Evolutionary conservation across 2,797 vertebrate genomes (phyloP).

Genomic region (Ciconia nigra): DNA sequence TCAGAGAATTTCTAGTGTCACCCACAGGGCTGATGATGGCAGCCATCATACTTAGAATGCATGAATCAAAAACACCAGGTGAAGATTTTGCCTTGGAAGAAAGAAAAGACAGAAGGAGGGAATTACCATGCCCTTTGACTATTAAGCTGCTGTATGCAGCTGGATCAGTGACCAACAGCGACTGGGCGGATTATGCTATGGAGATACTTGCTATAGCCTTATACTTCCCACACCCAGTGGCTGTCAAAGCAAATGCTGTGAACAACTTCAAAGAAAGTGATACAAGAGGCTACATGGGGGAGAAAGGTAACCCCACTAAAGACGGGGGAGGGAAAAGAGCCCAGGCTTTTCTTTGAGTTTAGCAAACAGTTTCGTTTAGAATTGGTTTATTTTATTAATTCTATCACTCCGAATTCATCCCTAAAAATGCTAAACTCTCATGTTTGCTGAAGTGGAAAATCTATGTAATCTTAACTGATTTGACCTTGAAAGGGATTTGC

Average conservation of each 20-base stretch:
- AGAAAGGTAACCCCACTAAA: conserved; percentile 64
- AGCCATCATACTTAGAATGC: conserved; percentile 80
- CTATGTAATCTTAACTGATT: conserved; percentile 65
- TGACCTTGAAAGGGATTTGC: conserved; percentile 79
- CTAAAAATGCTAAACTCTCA: conserved; percentile 26
- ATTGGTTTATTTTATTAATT: conserved; percentile 27
- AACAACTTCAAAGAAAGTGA: conserved; percentile 66
- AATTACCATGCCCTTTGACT: conserved; percentile 81
- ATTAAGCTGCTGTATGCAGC: conserved; percentile 77
- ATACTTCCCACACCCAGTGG: conserved; percentile 62
- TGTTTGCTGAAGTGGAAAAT: conserved; percentile 52
- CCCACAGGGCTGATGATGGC: conserved; percentile 80
- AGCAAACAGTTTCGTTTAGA: conserved; percentile 12
- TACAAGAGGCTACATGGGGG: conserved; percentile 27
- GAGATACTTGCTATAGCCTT: conserved; percentile 54
- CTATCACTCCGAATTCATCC: neutral
- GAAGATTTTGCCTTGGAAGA: conserved; percentile 77
- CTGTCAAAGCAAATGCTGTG: conserved; percentile 64
- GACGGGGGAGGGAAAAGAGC: neutral
- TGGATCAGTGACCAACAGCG: conserved; percentile 71
- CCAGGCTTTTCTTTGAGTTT: conserved; percentile 15
- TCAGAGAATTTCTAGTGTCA: conserved; percentile 72
- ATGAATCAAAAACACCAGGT: conserved; percentile 83
- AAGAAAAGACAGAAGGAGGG: conserved; percentile 78
- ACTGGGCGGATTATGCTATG: conserved; percentile 59